A percentile compares a stretch with the other conserved stretches of the same genome.
These are phyloP conservation scores for Boloria selene DNA, from an alignment of 2,888 invertebrate genomes.

Conservation along the genomic window DNA sequence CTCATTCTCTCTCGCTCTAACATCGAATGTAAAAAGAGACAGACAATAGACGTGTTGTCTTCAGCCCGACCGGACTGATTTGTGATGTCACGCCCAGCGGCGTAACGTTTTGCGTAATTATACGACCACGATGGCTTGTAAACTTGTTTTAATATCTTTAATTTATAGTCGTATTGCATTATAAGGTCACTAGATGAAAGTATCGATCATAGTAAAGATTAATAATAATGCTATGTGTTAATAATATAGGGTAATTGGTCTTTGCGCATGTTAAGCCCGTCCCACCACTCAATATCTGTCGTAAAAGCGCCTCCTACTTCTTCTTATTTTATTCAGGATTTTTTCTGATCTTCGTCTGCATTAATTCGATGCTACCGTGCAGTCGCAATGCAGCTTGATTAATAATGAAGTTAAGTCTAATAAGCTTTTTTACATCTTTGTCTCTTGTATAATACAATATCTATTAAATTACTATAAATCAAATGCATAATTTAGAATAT, in stretches of 20 bases:
- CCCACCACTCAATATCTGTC: constrained; percentile 83
- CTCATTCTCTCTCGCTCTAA: constrained; percentile 53
- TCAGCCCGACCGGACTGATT: constrained; percentile 76
- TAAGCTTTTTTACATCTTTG: constrained; percentile 28
- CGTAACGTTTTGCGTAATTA: constrained; percentile 83
- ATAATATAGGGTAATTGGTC: constrained; percentile 66
- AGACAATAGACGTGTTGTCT: constrained; percentile 68
- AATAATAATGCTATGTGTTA: constrained; percentile 57
- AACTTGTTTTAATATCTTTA: constrained; percentile 79
- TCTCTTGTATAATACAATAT: constrained; percentile 21
- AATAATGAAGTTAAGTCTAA: constrained; percentile 60
- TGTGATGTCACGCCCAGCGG: constrained; percentile 83
- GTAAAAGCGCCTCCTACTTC: constrained; percentile 78
- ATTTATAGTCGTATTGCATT: constrained; percentile 69
- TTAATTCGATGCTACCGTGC: constrained; percentile 60
- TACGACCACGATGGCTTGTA: constrained; percentile 70
- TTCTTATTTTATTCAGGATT: constrained; percentile 79
- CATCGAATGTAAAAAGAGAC: constrained; percentile 54
- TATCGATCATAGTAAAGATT: constrained; percentile 65
- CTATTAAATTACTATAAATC: background rate
- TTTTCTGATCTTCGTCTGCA: constrained; percentile 73
- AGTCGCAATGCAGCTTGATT: constrained; percentile 80
- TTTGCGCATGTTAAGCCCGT: constrained; percentile 81
- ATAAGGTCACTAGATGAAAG: constrained; percentile 72
- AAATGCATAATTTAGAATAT: too few relatives aligned